Evolutionary conservation across 1,140 invertebrate genomes (phyloP), one percentile per base, ranked within the genome.

Genomic region (Nasonia vitripennis): DNA sequence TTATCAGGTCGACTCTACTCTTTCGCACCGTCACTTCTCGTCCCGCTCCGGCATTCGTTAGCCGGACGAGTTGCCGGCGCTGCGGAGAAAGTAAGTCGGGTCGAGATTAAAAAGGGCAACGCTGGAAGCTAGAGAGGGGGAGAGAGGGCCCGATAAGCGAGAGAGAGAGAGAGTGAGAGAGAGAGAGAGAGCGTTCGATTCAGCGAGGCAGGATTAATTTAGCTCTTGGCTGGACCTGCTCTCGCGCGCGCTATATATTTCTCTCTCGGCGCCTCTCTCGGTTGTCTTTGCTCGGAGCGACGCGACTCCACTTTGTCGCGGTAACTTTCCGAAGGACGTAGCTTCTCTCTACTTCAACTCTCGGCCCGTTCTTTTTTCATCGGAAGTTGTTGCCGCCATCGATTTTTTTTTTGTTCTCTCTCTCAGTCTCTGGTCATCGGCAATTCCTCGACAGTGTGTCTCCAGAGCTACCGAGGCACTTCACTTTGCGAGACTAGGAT

Each of bases 81-180:
- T 4, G 9, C 5, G 67, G 23, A n/a, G 9, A 17, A 4, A 74
- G 12, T 37, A 74, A 74, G 71, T 74, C 34, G 71, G 27, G 14
- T 31, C 71, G 71, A 74, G 71, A 74, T 74, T 74, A 74, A 74
- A 74, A 74, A 37, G 34, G 34, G 10, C 51, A 55, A 14, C 51
- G 17, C 12, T 55, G 51, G 51, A 55, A 55, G 17, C 67, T 27
- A 5, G 17, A 74, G 71, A 27, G 71, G 5, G 7, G 14, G 31
- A 11, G 48, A 11, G 17, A 17, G 1, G 51, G 51, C 20, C 12
- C 51, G 51, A 55, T 55, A 55, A 55, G 10, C 71, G 71, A 37
- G 14, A 31, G 1, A 17, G 9, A 27, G 11, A 17, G n/a, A 37
- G 14, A n/a, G n/a, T n/a, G 31, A 37, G 12, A 27, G 23, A 14